phyloP scores from a whole-genome alignment of 2,797 vertebrate species.

The Leptatherina wallacei region DNA sequence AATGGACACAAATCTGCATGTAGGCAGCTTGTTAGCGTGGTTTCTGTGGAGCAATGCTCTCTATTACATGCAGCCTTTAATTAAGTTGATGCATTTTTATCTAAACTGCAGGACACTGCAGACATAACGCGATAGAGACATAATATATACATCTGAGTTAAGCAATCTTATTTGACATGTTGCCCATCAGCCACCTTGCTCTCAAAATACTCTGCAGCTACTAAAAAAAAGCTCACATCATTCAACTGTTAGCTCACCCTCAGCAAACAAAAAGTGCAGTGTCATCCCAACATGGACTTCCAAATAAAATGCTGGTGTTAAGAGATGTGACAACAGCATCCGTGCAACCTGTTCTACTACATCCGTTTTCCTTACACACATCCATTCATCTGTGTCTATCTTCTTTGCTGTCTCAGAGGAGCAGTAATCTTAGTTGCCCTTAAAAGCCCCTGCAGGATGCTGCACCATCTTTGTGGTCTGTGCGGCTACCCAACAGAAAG shows the following conservation, averaged over 20 bases:
- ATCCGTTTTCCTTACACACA: neutral
- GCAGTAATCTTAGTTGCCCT: conserved; percentile 48
- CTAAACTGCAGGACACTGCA: neutral
- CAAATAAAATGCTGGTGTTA: neutral
- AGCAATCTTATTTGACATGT: neutral
- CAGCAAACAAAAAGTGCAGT: no score
- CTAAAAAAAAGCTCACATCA: no score
- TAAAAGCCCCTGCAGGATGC: conserved; percentile 58
- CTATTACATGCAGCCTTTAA: neutral
- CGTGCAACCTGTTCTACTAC: neutral
- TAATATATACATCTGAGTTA: neutral
- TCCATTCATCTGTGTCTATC: neutral
- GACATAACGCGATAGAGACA: no score
- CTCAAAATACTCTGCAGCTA: neutral
- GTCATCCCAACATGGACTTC: neutral
- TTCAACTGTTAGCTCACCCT: no score
- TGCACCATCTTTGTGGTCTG: conserved; percentile 28
- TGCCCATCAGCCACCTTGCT: neutral
- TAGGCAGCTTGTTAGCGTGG: neutral
- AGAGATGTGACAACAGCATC: neutral
- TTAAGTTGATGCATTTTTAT: no score
- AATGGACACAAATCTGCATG: no score
- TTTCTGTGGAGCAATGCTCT: neutral
- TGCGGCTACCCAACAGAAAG: conserved; percentile 49
- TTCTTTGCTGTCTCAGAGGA: neutral